Base-by-base conservation (phyloP, 2,113 vertebrate species). In the Trematocara marginatum region DNA sequence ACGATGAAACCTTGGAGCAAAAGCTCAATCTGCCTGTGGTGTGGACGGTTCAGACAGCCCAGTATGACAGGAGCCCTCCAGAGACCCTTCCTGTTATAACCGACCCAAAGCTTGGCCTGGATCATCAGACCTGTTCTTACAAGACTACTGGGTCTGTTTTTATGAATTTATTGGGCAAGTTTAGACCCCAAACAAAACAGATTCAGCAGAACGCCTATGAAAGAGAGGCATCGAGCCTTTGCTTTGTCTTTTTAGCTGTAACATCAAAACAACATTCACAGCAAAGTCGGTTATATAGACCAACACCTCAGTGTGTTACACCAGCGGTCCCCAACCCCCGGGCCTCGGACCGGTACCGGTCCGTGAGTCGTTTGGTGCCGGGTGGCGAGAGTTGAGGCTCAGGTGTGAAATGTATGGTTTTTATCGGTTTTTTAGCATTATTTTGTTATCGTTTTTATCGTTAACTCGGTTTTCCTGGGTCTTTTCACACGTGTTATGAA, bases 231-330 rank as follows among this genome's bases (percentile, higher is more conserved):
- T 16, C 20, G 2, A 29, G 23, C 7, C 35, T 23, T 1, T 15
- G 12, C n/a, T 15, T 23, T 12, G 38, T 23, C 64, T 26, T 10
- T 74, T 47, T 18, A 49, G 69, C 69, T 76, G 13, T 74, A 18
- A 2, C 69, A 47, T 47, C 23, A 3, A 7, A 0, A 1, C 10
- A 20, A 3, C 16, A 4, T 12, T 12, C 34, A 7, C 4, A 0
- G 15, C 42, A 11, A 29, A 49, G 23, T 10, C 13, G 0, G 4
- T 29, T 29, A 0, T 10, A 4, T 7, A 1, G 18, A 40, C 35
- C 34, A 7, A 40, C 34, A 6, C 5, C 5, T 26, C 11, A 6
- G 20, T 26, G 20, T 18, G 40, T 47, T 74, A 47, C 8, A 74
- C 13, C 23, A 26, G 23, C 23, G 23, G 23, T 26, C 23, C 23